These are phyloP conservation scores for Chiroxiphia lanceolata DNA, from an alignment of 2,797 vertebrate genomes.

Conservation along the genomic window DNA sequence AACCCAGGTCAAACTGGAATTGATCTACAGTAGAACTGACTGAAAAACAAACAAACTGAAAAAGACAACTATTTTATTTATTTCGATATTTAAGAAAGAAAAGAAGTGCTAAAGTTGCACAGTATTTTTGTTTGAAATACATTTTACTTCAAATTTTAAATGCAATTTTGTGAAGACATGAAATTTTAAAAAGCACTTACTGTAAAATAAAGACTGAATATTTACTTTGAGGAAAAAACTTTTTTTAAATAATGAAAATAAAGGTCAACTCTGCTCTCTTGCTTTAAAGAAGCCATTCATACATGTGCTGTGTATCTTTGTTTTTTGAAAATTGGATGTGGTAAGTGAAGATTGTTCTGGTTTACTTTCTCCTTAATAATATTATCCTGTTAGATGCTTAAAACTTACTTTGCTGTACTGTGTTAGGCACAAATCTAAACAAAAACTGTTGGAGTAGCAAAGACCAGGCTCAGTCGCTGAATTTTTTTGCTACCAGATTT, in stretches of 20 bases:
- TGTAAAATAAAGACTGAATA: conserved; percentile 79
- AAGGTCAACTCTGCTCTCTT: conserved; percentile 80
- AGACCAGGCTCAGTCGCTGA: conserved; percentile 30
- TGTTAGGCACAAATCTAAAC: conserved; percentile 31
- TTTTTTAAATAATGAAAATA: conserved; percentile 78
- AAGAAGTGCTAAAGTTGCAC: conserved; percentile 74
- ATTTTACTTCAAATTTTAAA: conserved; percentile 77
- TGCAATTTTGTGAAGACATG: conserved; percentile 77
- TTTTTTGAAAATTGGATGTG: conserved; percentile 77
- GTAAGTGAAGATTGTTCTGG: conserved; percentile 76
- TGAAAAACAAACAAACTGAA: conserved; percentile 70
- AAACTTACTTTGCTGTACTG: conserved; percentile 33
- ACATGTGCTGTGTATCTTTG: conserved; percentile 74
- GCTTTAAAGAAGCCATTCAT: conserved; percentile 76
- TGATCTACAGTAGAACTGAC: conserved; percentile 72
- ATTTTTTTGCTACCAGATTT: conserved; percentile 21
- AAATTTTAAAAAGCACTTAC: conserved; percentile 75
- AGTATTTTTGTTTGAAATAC: conserved; percentile 81
- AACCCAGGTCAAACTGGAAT: conserved; percentile 75
- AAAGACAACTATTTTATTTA: conserved; percentile 82
- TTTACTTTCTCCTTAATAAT: conserved; percentile 60
- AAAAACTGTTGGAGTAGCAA: conserved; percentile 27
- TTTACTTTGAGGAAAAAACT: conserved; percentile 72
- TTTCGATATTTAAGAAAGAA: conserved; percentile 82
- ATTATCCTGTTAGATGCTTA: conserved; percentile 55